A percentile compares a stretch with the other conserved stretches of the same genome.
Conservation (phyloP, 2,888 invertebrate genomes). For the Rhopalosiphum nymphaeae region DNA sequence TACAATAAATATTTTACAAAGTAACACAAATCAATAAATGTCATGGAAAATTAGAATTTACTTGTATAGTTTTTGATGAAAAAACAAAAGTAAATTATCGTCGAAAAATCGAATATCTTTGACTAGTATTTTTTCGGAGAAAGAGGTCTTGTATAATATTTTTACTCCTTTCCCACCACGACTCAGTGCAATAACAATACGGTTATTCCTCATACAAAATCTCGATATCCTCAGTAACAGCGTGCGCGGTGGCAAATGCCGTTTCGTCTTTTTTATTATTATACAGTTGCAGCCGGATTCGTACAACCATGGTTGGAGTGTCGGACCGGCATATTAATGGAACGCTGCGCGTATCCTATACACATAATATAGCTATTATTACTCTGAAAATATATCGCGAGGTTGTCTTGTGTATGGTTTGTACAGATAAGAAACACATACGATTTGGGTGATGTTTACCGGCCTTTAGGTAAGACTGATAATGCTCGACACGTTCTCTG, state of each 20-base stretch:
- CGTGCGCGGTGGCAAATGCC: neutral
- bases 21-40: neutral
- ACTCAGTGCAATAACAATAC: neutral
- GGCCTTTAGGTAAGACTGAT: neutral
- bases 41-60: neutral
- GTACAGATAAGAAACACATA: constrained; percentile 2
- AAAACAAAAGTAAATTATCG: neutral
- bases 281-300: neutral
- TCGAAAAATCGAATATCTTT: neutral
- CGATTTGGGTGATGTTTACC: neutral
- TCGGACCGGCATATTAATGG: neutral
- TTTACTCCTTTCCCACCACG: neutral
- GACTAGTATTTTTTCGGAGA: neutral
- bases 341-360: neutral
- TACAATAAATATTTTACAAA: neutral
- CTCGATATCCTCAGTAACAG: neutral
- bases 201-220: neutral
- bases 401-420: neutral
- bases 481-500: neutral
- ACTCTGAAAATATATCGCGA: neutral
- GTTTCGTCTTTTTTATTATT: neutral
- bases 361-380: neutral
- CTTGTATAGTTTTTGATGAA: neutral
- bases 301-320: neutral
- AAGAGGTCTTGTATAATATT: neutral